Evolutionary conservation across 1,140 invertebrate species (phyloP), one percentile per base, ranked within the genome.

Genomic region (Meloidogyne hapla): DNA sequence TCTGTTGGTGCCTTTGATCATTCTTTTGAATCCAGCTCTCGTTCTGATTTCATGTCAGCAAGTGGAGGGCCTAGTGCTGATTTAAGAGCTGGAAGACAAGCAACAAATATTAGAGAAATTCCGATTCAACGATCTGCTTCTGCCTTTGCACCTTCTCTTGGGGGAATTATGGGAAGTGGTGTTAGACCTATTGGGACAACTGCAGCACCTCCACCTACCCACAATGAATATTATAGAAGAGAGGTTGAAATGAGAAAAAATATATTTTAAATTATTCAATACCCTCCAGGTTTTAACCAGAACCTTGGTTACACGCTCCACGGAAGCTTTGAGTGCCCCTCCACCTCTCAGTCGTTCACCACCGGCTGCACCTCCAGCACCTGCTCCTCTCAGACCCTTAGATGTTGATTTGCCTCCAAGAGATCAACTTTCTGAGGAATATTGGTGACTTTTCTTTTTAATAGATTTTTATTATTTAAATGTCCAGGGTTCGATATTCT

Each of bases 281-380:
- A 9, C 0, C 21, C 28, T 61, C 18, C 33, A 83, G 83, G 83
- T 83, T 40, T 67, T 85, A 78, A 83, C 82, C 4, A 48, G 84
- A 70, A 86, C 84, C n/a, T 85, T 86, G 8, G 85, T 86, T 10
- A 86, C 84, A 6, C 86, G 84, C 25, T 85, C 82, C 12, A 87
- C 84, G 18, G 84, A 86, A 69, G 80, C 83, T 23, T 77, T 86
- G 26, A 83, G 81, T 61, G 80, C 26, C 8, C 65, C 66, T 45
- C 45, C 64, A 38, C 78, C 84, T 23, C 76, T 82, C 13, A 77
- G 84, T 40, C 78, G 82, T 42, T 82, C 82, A 3, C 83, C 83
- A 1, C 84, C 84, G 6, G 61, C 79, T n/a, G 73, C 18, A 33
- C 84, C 84, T 18, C 74, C 77, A 15, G 68, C 77, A 18, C 67